Conservation (phyloP, 2,888 invertebrate genomes). For the Carpatolechia fugitivella region DNA sequence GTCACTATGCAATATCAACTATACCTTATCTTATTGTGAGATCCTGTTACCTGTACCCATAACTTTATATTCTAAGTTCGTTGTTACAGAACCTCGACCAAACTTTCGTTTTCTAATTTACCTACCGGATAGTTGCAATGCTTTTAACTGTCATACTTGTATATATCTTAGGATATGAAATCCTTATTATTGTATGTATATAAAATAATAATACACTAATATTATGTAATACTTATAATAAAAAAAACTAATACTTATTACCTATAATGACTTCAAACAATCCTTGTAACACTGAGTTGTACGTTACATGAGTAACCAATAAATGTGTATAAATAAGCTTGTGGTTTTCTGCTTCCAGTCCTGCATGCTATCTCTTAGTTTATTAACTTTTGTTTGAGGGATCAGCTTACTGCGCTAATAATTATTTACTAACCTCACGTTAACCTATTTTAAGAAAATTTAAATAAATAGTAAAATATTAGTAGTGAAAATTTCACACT, state of each 20-base stretch:
- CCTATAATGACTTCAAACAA: slow-evolving; percentile 39
- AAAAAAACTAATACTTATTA: slow-evolving; percentile 23
- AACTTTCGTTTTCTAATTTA: slow-evolving; percentile 24
- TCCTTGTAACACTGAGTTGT: slow-evolving; percentile 58
- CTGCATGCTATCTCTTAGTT: slow-evolving; percentile 66
- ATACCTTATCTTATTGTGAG: background rate
- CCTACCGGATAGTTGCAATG: slow-evolving; percentile 22
- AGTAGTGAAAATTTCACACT: too few species aligned
- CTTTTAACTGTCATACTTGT: slow-evolving; percentile 33
- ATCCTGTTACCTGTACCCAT: background rate
- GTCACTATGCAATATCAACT: background rate
- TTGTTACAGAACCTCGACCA: slow-evolving; percentile 24
- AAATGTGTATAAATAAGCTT: slow-evolving; percentile 73
- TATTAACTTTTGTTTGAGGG: slow-evolving; percentile 42
- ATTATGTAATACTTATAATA: too few species aligned
- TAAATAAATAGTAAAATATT: too few species aligned
- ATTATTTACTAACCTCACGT: too few species aligned
- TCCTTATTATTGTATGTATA: slow-evolving; percentile 37
- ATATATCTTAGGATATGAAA: slow-evolving; percentile 32
- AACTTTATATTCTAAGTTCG: background rate
- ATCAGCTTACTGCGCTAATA: slow-evolving; percentile 46
- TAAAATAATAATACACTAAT: slow-evolving; percentile 21
- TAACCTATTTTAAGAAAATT: too few species aligned
- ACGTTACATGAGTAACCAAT: slow-evolving; percentile 67
- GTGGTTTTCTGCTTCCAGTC: slow-evolving; percentile 75